Conservation (phyloP, 2,888 invertebrate genomes). For the Tipula confusa region DNA sequence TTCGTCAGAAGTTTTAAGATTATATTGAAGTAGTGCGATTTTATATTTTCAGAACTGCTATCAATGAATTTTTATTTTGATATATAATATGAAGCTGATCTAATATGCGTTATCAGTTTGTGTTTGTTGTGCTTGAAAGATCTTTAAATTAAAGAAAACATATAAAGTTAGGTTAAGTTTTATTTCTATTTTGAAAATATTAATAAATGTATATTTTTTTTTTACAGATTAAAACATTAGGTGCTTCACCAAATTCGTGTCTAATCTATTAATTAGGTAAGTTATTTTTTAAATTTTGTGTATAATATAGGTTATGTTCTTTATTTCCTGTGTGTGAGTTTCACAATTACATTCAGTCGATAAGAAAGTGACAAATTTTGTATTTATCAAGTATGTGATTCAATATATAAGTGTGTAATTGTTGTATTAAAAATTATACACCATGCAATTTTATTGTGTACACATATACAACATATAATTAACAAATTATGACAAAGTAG, state of each 20-base stretch:
- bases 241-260: background rate
- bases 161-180: background rate
- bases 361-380: background rate
- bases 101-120: background rate
- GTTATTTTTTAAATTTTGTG: background rate
- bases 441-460: background rate
- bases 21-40: background rate
- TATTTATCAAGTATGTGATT: background rate
- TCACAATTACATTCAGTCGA: background rate
- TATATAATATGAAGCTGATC: background rate
- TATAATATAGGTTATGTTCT: background rate
- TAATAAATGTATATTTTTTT: background rate
- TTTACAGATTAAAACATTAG: background rate
- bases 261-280: background rate
- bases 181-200: background rate
- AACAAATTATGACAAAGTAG: background rate
- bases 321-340: background rate
- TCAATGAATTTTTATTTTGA: background rate
- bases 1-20: background rate
- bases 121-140: background rate
- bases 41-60: background rate
- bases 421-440: background rate
- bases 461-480: background rate
- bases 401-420: background rate
- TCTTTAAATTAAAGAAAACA: background rate